A percentile compares a stretch with the other conserved stretches of the same genome.
Conservation (phyloP, 2,797 vertebrate species). For the Phyllotis vaccarum region DNA sequence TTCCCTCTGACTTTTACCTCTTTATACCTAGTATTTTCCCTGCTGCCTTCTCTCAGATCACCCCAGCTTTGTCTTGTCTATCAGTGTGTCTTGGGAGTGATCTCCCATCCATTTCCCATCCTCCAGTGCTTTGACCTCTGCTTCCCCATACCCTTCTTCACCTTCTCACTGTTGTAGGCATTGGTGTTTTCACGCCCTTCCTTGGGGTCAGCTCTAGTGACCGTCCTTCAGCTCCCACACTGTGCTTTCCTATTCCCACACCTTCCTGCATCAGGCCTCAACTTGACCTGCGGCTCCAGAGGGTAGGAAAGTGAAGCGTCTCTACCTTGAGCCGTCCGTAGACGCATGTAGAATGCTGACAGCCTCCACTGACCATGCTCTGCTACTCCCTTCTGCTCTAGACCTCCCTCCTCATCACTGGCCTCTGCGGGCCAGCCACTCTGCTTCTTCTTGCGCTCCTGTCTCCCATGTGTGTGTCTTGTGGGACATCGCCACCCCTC, state of each 20-base stretch:
- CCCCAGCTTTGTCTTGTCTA: neutral
- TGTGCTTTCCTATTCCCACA: neutral
- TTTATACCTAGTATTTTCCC: neutral
- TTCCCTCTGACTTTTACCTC: neutral
- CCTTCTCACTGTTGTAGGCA: neutral
- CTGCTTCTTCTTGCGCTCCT: neutral
- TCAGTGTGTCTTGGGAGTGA: neutral
- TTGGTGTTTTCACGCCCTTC: neutral
- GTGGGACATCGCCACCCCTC: neutral
- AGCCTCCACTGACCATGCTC: neutral
- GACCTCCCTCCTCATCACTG: neutral
- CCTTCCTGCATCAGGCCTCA: neutral
- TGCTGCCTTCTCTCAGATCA: no score
- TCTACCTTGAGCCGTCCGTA: neutral
- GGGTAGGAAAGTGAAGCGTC: neutral
- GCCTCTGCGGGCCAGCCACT: accelerated
- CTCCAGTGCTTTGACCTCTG: neutral
- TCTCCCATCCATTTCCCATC: no score
- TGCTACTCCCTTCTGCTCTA: neutral
- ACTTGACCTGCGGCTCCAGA: neutral
- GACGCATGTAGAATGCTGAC: accelerated
- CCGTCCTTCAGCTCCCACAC: neutral
- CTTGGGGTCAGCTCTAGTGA: neutral
- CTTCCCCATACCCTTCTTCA: neutral
- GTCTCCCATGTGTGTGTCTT: neutral